Percentiles rank a stretch among this genome's conserved stretches.
phyloP scores from a whole-genome alignment of 2,113 vertebrate species.

The Urocolius indicus region DNA sequence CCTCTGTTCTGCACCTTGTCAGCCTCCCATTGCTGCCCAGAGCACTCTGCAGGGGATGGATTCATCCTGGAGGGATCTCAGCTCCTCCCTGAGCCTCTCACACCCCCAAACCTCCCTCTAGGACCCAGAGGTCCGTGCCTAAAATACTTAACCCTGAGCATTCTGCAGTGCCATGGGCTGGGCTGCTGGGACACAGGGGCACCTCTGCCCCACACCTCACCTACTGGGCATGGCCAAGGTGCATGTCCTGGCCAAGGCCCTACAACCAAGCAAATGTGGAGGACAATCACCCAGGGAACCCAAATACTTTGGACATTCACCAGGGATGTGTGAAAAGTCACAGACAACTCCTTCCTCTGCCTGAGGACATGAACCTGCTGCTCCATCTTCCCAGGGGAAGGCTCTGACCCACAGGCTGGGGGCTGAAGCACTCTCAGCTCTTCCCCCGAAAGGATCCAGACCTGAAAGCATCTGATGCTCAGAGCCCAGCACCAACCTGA shows the following conservation, averaged over 20 bases:
- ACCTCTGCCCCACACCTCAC: not conserved
- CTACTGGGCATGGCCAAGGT: not conserved
- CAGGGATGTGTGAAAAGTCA: not conserved
- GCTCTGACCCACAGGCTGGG: not conserved
- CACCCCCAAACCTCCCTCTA: not conserved
- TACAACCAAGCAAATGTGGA: not conserved
- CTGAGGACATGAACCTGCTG: not conserved
- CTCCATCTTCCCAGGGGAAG: not conserved
- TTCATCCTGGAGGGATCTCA: not conserved
- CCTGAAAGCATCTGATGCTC: not conserved
- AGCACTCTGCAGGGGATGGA: not conserved
- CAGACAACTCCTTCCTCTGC: not conserved
- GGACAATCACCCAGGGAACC: not conserved
- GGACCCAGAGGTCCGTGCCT: not conserved
- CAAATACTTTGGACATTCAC: not conserved
- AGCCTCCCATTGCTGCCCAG: accelerated
- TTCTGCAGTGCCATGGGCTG: not conserved
- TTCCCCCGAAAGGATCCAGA: not conserved
- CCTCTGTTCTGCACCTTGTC: not conserved
- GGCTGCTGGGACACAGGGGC: not conserved
- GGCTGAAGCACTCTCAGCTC: not conserved
- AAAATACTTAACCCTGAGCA: not conserved
- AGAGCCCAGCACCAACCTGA: not conserved
- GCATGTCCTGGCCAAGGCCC: not conserved
- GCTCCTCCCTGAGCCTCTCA: not conserved